Base-by-base conservation (phyloP, 2,797 vertebrate species). In the Typhlichthys subterraneus region DNA sequence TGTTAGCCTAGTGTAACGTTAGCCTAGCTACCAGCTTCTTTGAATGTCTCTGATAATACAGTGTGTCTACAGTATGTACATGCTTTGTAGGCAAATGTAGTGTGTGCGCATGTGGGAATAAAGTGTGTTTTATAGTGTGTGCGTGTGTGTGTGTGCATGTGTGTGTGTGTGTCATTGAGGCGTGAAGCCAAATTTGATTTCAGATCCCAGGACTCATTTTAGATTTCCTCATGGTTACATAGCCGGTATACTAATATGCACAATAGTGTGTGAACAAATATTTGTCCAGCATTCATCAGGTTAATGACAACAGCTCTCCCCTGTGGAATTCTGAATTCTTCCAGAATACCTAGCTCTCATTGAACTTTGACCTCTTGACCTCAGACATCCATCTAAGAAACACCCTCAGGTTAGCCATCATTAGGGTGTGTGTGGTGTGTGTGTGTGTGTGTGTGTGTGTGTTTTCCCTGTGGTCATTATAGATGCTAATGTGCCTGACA, bases 181-280 rank as follows among this genome's bases (percentile, higher is more conserved):
- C 53, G 49, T 47, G 45, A 55, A 65, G 71, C 53, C 63, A 52
- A 60, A 31, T 45, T 47, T 57, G 45, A 59, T 66, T 47, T 51
- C 13, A 8, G 4, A 69, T 60, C 69, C 23, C 23, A 45, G 45
- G 63, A 50, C 17, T 72, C 53, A 53, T 73, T 77, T 58, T 33
- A 69, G 52, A 53, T 73, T 77, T 58, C 59, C 53, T 12, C 57
- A 58, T 19, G 49, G 55, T 69, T 76, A 66, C 54, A 45, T 8
- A 29, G 50, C 42, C 63, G 70, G 62, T 77, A 70, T 69, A 70
- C 60, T 68, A 46, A 68, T 61, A 33, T 53, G 50, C 66, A 61
- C 45, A 66, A 60, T 67, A 57, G 62, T 11, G 46, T 52, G 2
- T 33, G 13, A 70, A 53, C 53, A 1, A 45, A 53, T 58, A 4